Base-by-base conservation (phyloP, 2,797 vertebrate species). In the Smutsia temminckii region DNA sequence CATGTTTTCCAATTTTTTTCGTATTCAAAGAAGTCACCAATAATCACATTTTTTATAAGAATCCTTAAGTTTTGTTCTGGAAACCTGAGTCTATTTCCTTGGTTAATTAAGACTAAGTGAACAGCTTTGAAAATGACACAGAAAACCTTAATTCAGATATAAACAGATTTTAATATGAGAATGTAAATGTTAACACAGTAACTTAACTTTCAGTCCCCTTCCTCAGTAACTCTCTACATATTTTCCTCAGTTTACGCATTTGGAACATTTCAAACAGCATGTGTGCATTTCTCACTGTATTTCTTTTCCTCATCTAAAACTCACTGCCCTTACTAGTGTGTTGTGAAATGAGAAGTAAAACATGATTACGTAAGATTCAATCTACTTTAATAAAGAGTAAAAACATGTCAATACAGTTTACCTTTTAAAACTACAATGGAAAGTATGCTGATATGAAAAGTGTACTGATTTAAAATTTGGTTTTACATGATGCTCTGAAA, bases 91-190 rank as follows among this genome's bases (percentile, higher is more conserved):
- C 69, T 64, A 91, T 11, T 61, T 80, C 16, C 25, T 83, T 86
- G 55, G 13, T 94, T 95, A 94, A 91, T 40, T 80, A 91, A 95
- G 6, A 94, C 34, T 42, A 91, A 77, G 85, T 61, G 88, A 87
- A 90, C 0, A 93, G 34, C 29, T 85, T 59, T 81, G 55, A 91
- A 84, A 32, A 55, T 29, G 3, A 72, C 2, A 88, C 3, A 72
- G 8, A 96, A 87, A 84, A 83, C 17, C 51, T 53, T n/a, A 51
- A 94, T 55, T 81, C 51, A 94, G 34, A 90, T 46, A 83, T 12
- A 92, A 85, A 53, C 16, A 94, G 17, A 51, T 63, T 95, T 97
- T 93, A 74, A 95, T 63, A 96, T 37, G 53, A 42, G 93, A 95
- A 83, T 61, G 29, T 8, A 93, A 94, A 57, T 59, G 9, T 12